Conservation (phyloP, 2,888 invertebrate genomes). For the Ceramica pisi region DNA sequence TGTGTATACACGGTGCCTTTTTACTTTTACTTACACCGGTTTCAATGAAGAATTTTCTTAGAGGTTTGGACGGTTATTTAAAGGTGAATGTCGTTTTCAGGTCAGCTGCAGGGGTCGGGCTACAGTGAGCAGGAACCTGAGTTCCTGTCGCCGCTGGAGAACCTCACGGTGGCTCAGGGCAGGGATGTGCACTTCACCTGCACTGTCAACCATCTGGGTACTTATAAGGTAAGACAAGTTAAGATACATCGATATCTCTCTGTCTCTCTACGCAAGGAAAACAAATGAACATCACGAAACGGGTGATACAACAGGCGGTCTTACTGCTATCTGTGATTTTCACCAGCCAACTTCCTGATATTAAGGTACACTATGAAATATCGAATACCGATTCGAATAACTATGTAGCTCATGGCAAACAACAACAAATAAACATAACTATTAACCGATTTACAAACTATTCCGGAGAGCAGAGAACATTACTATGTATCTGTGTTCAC, state of each 20-base stretch:
- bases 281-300: background rate
- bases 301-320: background rate
- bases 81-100: constrained; percentile 67
- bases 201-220: constrained; percentile 96
- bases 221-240: constrained; percentile 92
- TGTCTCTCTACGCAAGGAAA: background rate
- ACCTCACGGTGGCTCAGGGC: constrained; percentile 96
- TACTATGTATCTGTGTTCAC: background rate
- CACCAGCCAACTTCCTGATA: background rate
- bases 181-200: constrained; percentile 97
- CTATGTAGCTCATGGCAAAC: background rate
- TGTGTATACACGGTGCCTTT: constrained; percentile 2
- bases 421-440: background rate
- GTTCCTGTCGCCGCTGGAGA: constrained; percentile 96
- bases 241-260: background rate
- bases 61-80: constrained; percentile 4
- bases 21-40: background rate
- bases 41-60: constrained; percentile 12
- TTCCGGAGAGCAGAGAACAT: background rate
- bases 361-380: background rate
- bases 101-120: constrained; percentile 87
- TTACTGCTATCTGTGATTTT: background rate
- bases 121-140: constrained; percentile 92
- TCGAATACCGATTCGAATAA: background rate
- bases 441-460: background rate